phyloP scores from a whole-genome alignment of 2,888 invertebrate genomes.

The Athalia rosae region DNA sequence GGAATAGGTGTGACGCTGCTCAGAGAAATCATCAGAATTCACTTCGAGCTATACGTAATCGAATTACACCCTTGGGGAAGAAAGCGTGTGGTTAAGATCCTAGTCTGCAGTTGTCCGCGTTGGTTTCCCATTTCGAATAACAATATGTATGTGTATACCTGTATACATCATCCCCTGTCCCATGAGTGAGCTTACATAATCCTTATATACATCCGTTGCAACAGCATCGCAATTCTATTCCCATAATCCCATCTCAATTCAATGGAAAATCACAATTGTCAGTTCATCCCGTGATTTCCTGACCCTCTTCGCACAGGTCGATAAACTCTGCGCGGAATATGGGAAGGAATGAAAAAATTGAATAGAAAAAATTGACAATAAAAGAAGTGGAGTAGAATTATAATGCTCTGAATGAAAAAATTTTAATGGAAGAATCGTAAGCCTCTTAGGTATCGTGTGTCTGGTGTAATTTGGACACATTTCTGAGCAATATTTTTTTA shows the following conservation, averaged over 20 bases:
- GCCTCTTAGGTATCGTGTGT: too few species aligned
- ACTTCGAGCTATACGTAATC: constrained; percentile 8
- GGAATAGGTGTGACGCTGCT: too few species aligned
- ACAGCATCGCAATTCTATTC: constrained; percentile 23
- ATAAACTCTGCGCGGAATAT: not conserved
- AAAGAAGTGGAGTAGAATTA: too few species aligned
- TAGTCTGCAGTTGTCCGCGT: not conserved
- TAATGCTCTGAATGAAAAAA: too few species aligned
- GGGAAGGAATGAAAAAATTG: not conserved
- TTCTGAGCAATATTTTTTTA: too few species aligned
- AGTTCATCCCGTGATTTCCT: not conserved
- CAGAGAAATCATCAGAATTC: not conserved
- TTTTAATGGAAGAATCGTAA: too few species aligned
- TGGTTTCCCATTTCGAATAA: not conserved
- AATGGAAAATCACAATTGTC: constrained; percentile 10
- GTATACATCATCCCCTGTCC: not conserved
- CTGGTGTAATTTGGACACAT: too few species aligned
- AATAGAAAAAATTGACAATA: too few species aligned
- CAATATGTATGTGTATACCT: constrained; percentile 5
- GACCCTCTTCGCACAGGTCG: not conserved
- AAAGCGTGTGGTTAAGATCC: not conserved
- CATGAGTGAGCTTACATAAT: constrained; percentile 11
- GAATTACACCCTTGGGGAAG: constrained; percentile 13
- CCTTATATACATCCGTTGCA: not conserved
- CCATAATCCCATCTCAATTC: constrained; percentile 33